These are phyloP conservation scores for Nicator chloris DNA, from an alignment of 2,113 vertebrate genomes.

Conservation along the genomic window DNA sequence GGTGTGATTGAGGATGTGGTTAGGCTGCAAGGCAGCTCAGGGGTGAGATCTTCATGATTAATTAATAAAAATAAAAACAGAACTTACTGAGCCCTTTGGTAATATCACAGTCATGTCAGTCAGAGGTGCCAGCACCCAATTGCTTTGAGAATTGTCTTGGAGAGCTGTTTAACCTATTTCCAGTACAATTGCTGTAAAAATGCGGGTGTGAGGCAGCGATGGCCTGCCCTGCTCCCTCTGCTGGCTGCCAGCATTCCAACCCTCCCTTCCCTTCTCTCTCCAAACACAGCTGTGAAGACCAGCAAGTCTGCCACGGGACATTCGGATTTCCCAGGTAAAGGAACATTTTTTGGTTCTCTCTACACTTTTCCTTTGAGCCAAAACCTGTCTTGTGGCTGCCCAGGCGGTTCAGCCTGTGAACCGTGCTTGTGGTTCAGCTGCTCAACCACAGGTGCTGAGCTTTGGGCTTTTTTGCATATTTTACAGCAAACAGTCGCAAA, in stretches of 20 bases:
- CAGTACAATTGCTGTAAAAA: background rate
- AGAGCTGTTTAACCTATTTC: background rate
- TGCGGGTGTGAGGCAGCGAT: background rate
- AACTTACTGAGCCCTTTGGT: background rate
- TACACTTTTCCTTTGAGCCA: background rate
- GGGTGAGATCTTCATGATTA: background rate
- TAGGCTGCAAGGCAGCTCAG: background rate
- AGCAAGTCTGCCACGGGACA: slow-evolving; percentile 83
- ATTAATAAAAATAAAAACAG: background rate
- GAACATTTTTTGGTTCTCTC: background rate
- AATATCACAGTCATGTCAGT: background rate
- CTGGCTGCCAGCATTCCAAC: background rate
- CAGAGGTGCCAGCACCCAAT: background rate
- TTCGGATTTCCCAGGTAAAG: slow-evolving; percentile 88
- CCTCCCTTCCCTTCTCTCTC: background rate
- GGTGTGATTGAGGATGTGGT: background rate
- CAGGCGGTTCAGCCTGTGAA: background rate
- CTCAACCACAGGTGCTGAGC: background rate
- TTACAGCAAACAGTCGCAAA: slow-evolving; percentile 88
- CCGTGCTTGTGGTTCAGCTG: background rate
- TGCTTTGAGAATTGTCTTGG: background rate
- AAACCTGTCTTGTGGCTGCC: background rate
- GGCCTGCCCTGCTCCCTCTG: background rate
- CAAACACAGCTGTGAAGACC: slow-evolving; percentile 85
- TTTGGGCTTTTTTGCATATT: background rate